These are phyloP conservation scores for Drosophila birchii DNA, from an alignment of 2,888 invertebrate species.

Conservation along the genomic window DNA sequence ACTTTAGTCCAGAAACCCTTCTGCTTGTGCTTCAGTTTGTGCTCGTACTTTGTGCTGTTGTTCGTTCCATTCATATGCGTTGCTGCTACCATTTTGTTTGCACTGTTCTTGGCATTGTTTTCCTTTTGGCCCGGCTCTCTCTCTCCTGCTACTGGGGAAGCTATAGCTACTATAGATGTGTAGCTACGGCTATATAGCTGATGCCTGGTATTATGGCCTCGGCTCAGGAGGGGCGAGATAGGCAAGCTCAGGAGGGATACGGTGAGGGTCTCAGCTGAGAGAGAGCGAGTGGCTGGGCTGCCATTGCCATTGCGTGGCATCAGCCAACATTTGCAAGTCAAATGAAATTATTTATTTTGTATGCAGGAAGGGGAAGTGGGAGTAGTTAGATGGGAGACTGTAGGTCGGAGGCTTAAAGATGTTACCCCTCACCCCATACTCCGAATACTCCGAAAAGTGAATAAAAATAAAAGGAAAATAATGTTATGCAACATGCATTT, in stretches of 20 bases:
- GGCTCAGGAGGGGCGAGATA: constrained; percentile 2
- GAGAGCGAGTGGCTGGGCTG: constrained; percentile 36
- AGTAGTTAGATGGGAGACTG: background rate
- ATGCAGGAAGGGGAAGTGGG: background rate
- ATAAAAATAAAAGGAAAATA: constrained; percentile 46
- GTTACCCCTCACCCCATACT: background rate
- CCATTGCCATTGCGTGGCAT: constrained; percentile 41
- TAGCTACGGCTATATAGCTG: constrained; percentile 23
- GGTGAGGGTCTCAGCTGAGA: constrained; percentile 32
- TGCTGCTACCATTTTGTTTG: constrained; percentile 62
- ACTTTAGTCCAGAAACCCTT: background rate
- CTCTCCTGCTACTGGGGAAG: constrained; percentile 19
- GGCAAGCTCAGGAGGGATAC: constrained; percentile 13
- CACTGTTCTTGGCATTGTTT: constrained; percentile 62
- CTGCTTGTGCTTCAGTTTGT: background rate
- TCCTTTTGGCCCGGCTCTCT: constrained; percentile 28
- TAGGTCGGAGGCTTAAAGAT: constrained; percentile 16
- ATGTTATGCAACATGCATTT: constrained; percentile 51
- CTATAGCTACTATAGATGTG: background rate
- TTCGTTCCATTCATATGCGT: constrained; percentile 30
- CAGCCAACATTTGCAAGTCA: constrained; percentile 72
- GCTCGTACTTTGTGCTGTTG: background rate
- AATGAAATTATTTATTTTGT: constrained; percentile 76
- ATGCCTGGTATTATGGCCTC: constrained; percentile 45
- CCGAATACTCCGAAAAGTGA: constrained; percentile 28